Conservation (phyloP, 2,888 invertebrate genomes). For the Tachystola acroxantha region DNA sequence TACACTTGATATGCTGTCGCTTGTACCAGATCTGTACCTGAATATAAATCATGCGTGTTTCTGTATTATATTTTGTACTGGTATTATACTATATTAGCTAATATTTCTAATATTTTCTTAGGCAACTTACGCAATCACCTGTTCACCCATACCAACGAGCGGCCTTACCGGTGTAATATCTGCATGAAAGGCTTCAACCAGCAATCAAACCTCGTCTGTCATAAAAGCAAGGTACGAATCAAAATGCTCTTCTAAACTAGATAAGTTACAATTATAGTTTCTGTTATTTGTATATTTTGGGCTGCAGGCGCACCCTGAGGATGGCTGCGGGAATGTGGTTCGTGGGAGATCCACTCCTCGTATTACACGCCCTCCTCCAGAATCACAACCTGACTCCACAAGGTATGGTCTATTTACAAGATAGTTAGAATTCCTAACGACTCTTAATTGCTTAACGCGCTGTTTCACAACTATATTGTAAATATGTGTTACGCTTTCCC, state of each 20-base stretch:
- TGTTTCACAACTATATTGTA: no score
- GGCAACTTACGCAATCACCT: conserved; percentile 87
- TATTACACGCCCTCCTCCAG: conserved; percentile 18
- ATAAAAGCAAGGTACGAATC: conserved; percentile 81
- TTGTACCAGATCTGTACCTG: no score
- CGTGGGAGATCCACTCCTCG: conserved; percentile 26
- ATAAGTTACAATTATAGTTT: no score
- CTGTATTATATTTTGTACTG: no score
- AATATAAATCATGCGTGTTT: no score
- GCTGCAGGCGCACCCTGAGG: conserved; percentile 52
- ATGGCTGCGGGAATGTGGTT: conserved; percentile 19
- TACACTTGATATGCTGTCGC: no score
- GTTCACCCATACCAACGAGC: conserved; percentile 87
- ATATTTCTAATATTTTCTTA: no score
- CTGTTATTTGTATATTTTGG: neutral
- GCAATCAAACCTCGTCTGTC: conserved; percentile 88
- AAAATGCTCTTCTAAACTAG: neutral
- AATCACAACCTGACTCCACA: conserved; percentile 31
- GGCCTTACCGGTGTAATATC: conserved; percentile 86
- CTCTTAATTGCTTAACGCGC: no score
- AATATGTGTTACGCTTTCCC: no score
- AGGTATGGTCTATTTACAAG: no score
- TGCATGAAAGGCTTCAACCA: conserved; percentile 89
- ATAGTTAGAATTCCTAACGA: no score
- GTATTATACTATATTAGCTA: no score